phyloP scores from a whole-genome alignment of 2,888 invertebrate genomes.

The Heteropelma amictum region DNA sequence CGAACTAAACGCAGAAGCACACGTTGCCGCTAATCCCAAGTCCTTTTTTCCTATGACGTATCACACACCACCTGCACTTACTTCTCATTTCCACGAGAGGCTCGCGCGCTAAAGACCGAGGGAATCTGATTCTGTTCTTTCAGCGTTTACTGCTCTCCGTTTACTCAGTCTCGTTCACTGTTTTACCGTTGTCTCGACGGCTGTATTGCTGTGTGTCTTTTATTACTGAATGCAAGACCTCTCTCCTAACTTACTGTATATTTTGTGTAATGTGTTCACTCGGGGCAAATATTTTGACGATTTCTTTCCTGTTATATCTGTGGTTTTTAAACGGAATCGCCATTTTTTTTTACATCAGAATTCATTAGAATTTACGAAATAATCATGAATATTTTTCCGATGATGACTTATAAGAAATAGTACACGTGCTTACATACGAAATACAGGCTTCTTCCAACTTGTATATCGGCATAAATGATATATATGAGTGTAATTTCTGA shows the following conservation, averaged over 20 bases:
- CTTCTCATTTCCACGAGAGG: constrained; percentile 52
- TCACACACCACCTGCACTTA: constrained; percentile 56
- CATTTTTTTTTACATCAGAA: too few species aligned
- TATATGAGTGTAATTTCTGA: too few species aligned
- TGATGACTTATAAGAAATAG: too few species aligned
- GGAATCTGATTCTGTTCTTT: constrained; percentile 22
- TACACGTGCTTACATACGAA: too few species aligned
- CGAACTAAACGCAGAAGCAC: constrained; percentile 42
- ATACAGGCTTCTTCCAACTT: too few species aligned
- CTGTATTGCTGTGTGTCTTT: constrained; percentile 19
- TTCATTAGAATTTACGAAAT: too few species aligned
- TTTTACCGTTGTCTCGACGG: constrained; percentile 51
- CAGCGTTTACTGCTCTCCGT: constrained; percentile 12
- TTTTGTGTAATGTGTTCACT: constrained; percentile 11
- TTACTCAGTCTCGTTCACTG: constrained; percentile 49
- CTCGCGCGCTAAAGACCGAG: background rate
- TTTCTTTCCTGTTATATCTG: constrained; percentile 29
- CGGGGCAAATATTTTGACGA: constrained; percentile 1
- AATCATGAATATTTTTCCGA: too few species aligned
- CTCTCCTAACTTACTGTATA: background rate
- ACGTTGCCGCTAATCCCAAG: constrained; percentile 58
- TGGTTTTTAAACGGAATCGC: background rate
- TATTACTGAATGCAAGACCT: constrained; percentile 2
- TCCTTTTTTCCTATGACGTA: constrained; percentile 57
- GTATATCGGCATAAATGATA: too few species aligned